Base-by-base conservation (phyloP, 1,140 invertebrate genomes). In the Cotesia chilonis region DNA sequence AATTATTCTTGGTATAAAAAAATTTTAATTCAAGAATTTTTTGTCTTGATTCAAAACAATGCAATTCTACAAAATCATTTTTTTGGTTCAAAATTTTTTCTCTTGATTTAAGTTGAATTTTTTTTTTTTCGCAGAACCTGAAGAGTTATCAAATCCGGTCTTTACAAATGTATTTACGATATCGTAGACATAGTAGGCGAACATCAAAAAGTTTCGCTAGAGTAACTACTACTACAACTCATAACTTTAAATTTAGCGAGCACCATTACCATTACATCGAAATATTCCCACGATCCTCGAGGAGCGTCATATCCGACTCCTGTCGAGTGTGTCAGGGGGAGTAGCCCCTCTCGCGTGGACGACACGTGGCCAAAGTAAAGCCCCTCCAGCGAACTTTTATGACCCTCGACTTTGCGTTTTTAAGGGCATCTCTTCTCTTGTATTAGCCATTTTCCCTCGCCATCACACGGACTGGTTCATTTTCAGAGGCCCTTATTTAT, bases 241-340 rank as follows among this genome's bases (percentile, higher is more conserved):
- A 64, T 73, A 73, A 64, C 52, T 52, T 12, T 59, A 14, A 28
- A 69, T 20, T 41, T 69, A 68, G 59, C 66, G 20, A 28, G 51
- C n/a, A 52, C 4, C 20, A 28, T 28, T 28, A 28, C 20, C 20
- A 28, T 28, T 28, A 28, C 20, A 28, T 28, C 1, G 20, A 59
- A 17, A 59, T 69, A 65, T 69, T 73, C 68, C 72, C 68, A 70
- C 67, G 72, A 60, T 73, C 20, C 20, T 28, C 10, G 20, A n/a
- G 10, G 37, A 71, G 70, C 74, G 70, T 69, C 74, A 75, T 75
- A 72, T 75, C 66, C 70, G 66, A 71, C 59, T 74, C 69, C 66
- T 70, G 61, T 60, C 55, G 61, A 64, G 65, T 55, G 41, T 36
- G 38, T 57, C 37, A 35, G 61, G 10, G 63, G 66, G 66, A 52